Base-by-base conservation (phyloP, 2,888 invertebrate genomes). In the Drosophila tanythrix region DNA sequence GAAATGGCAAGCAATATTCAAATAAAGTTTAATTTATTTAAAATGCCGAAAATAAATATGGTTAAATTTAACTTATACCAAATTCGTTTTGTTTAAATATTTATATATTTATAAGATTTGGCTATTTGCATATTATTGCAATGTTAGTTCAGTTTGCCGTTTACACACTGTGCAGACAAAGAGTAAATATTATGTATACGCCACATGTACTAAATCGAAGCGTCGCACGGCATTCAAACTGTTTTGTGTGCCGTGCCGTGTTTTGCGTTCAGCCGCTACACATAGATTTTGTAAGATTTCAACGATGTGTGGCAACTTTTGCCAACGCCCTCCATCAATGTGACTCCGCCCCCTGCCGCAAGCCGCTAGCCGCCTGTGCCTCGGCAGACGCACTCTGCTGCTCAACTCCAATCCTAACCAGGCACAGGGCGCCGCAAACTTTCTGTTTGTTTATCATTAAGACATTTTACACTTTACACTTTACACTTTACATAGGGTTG, bases 371-470 rank as follows among this genome's bases (percentile, higher is more conserved):
- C 25, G 38, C 27, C 56, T 15, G 21, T 11, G 25, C 15, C 13
- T 15, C 46, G 46, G 8, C 46, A 29, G 51, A 56, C 62, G 29
- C 60, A 63, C 55, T 56, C 31, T 48, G 21, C 53, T 46, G 40
- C 65, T 57, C 68, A 29, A 38, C 57, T 66, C 63, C 77, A 63
- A 73, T 85, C 86, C 88, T 82, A 83, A 71, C 85, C 85, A 75
- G 70, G 60, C 78, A 74, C 63, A 53, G 61, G 58, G 40, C 70
- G 81, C 79, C 79, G 67, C 79, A 80, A 84, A 85, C 85, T 87
- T 87, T 89, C 85, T 88, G 83, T 88, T 88, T 88, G 89, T 88
- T 88, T 88, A 88, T 88, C 87, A 88, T 88, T 88, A 88, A 88
- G 87, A 88, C 86, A 85, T 88, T 87, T 87, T 88, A 81, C 88